Conservation (phyloP, 2,113 vertebrate genomes). For the Labeo rohita region DNA sequence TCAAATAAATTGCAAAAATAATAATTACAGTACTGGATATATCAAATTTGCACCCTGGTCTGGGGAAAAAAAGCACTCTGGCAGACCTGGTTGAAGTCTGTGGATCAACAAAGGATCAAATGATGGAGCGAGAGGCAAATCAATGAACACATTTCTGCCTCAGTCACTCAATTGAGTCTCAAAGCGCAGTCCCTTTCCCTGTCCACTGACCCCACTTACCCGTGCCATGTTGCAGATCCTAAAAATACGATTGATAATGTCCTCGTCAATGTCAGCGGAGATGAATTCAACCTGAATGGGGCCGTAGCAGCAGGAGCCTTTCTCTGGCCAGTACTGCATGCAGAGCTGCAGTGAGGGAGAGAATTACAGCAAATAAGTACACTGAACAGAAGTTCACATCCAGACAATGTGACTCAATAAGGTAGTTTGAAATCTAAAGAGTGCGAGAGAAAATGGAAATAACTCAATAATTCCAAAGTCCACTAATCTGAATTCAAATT, state of each 20-base stretch:
- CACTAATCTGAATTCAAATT: neutral
- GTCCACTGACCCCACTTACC: slow-evolving; percentile 69
- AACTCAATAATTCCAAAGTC: neutral
- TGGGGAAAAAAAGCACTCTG: no score
- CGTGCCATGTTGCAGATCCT: slow-evolving; percentile 98
- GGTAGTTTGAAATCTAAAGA: neutral
- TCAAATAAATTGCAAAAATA: neutral
- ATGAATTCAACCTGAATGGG: slow-evolving; percentile 98
- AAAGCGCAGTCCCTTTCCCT: neutral
- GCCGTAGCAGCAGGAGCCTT: slow-evolving; percentile 92
- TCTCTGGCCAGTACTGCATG: slow-evolving; percentile 99
- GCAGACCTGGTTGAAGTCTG: neutral
- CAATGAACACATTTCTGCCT: slow-evolving; percentile 30
- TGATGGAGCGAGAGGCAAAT: slow-evolving; percentile 21
- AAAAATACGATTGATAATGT: slow-evolving; percentile 97
- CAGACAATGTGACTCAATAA: neutral
- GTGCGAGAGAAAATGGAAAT: neutral
- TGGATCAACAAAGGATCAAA: slow-evolving; percentile 16
- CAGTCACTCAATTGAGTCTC: slow-evolving; percentile 24
- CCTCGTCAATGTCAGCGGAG: slow-evolving; percentile 95
- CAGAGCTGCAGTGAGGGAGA: slow-evolving; percentile 80
- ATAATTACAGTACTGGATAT: no score
- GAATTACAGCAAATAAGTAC: neutral
- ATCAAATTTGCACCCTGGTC: no score
- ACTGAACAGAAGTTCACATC: neutral